A percentile compares a stretch with the other conserved stretches of the same genome.
phyloP scores from a whole-genome alignment of 1,140 invertebrate species.

The Leptopilina clavipes region DNA sequence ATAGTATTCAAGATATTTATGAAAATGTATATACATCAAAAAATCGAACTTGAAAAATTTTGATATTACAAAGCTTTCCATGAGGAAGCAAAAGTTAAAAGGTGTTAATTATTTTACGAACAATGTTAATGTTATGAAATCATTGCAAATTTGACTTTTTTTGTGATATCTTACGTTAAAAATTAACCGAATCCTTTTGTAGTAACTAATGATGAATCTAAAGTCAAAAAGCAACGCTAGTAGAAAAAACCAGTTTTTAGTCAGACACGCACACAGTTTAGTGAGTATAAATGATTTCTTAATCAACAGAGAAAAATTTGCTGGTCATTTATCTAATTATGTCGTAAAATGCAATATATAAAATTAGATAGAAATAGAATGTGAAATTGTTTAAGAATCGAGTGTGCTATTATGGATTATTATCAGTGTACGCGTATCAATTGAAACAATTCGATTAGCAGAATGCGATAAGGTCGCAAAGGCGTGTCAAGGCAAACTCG shows the following conservation, averaged over 20 bases:
- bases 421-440: conserved; percentile 17
- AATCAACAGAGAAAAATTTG: neutral
- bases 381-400: conserved; percentile 39
- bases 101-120: too few relatives aligned
- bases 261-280: neutral
- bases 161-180: too few relatives aligned
- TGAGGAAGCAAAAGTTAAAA: too few relatives aligned
- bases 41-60: too few relatives aligned
- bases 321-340: conserved; percentile 43
- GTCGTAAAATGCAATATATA: neutral
- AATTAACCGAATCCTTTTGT: too few relatives aligned
- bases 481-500: conserved; percentile 42
- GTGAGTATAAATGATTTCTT: neutral
- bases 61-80: too few relatives aligned
- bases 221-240: neutral
- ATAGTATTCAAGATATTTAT: too few relatives aligned
- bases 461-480: conserved; percentile 37
- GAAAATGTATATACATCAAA: too few relatives aligned
- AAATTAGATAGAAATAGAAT: conserved; percentile 33
- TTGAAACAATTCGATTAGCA: conserved; percentile 46
- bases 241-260: conserved; percentile 1
- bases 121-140: too few relatives aligned
- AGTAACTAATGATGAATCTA: too few relatives aligned
- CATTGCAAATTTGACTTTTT: too few relatives aligned
- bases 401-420: conserved; percentile 36